phyloP scores from a whole-genome alignment of 2,888 invertebrate genomes.

The Pachydiplax longipennis region DNA sequence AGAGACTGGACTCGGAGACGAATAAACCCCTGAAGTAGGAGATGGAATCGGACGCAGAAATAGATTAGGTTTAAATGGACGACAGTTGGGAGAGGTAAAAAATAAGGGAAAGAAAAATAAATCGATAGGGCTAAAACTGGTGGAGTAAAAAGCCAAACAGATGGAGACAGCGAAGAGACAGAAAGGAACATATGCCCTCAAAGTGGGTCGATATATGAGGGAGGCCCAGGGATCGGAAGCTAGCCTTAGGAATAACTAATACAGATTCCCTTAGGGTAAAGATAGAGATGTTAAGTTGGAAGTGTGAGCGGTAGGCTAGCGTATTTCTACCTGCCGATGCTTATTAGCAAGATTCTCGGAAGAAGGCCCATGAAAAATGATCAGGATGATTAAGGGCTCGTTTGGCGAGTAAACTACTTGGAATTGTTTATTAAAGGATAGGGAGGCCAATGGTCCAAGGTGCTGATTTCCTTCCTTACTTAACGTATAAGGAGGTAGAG shows the following conservation, averaged over 20 bases:
- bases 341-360: not conserved
- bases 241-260: too few relatives aligned
- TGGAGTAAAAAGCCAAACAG: not conserved
- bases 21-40: not conserved
- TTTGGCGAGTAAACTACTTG: not conserved
- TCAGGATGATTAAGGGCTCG: not conserved
- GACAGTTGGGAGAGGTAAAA: not conserved
- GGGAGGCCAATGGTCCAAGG: not conserved
- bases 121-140: not conserved
- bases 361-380: not conserved
- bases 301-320: not conserved
- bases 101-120: not conserved
- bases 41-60: not conserved
- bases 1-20: not conserved
- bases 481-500: not conserved
- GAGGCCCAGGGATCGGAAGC: not conserved
- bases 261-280: not conserved
- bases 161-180: not conserved
- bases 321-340: conserved; percentile 7
- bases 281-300: conserved; percentile 11
- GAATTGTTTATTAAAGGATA: not conserved
- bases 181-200: not conserved
- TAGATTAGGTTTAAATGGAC: not conserved
- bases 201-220: not conserved
- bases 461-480: not conserved